Evolutionary conservation across 2,888 invertebrate species (phyloP).

Genomic region (Bombyx huttoni): DNA sequence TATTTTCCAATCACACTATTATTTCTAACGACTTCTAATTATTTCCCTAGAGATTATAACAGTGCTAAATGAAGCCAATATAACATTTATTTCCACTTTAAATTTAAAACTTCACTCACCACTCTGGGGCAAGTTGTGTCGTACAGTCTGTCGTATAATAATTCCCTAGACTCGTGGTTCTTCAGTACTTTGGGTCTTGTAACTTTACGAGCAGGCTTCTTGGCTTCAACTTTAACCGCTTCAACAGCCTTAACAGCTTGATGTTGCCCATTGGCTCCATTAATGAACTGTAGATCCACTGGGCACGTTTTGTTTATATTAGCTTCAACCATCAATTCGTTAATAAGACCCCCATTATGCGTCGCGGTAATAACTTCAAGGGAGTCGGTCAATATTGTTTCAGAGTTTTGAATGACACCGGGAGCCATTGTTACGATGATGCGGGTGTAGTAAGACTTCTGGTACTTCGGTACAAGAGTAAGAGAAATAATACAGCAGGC

Average conservation of each 20-base stretch:
- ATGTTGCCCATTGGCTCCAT: background rate
- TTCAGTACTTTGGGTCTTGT: constrained; percentile 51
- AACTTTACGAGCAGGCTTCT: constrained; percentile 33
- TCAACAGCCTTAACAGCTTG: background rate
- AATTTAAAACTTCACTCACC: constrained; percentile 29
- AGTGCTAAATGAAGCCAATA: background rate
- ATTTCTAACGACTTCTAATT: too few relatives aligned
- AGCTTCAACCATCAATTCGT: constrained; percentile 16
- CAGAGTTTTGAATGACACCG: constrained; percentile 42
- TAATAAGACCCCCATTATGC: constrained; percentile 21
- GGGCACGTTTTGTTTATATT: constrained; percentile 25
- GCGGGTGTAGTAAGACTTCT: background rate
- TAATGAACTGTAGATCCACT: background rate
- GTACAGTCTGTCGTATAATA: constrained; percentile 54
- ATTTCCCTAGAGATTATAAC: too few relatives aligned
- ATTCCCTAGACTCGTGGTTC: constrained; percentile 43
- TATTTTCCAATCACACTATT: too few relatives aligned
- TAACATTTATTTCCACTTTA: background rate
- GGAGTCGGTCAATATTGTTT: constrained; percentile 28
- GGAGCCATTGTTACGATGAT: constrained; percentile 44
- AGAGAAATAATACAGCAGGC: constrained; percentile 19
- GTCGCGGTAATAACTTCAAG: constrained; percentile 19
- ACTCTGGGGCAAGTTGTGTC: constrained; percentile 44
- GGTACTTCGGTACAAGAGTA: constrained; percentile 2
- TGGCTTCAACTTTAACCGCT: constrained; percentile 16